Evolutionary conservation across 2,113 vertebrate species (phyloP), one percentile per base, ranked within the genome.

Genomic region (Podarcis muralis): DNA sequence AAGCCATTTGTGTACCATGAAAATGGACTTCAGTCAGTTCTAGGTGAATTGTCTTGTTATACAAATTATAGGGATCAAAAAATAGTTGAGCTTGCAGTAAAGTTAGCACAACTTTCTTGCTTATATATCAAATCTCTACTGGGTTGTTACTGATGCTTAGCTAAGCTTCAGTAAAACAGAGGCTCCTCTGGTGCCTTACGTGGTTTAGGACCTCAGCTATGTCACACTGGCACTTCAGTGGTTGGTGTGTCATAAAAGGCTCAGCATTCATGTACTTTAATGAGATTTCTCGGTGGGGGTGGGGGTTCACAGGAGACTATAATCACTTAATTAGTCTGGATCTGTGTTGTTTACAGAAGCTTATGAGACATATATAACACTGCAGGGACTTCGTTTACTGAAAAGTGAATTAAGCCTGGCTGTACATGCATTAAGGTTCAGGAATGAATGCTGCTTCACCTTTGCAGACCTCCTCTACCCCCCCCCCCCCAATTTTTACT

Each of bases 61-160:
- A 18, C 71, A 83, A 74, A 85, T 91, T 93, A 85, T 83, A 85
- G 72, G 87, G 85, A 69, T 92, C 89, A 85, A 84, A 69, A 90
- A 93, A 90, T 89, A 30, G 7, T 27, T 0, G 20, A 78, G 69
- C 62, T 48, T 80, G 8, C 8, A 57, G 37, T 72, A 90, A 84
- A 89, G 88, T 80, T 92, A 87, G 18, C 90, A 66, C 71, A 32
- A 16, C 69, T 90, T 86, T 92, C 23, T 37, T 92, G 62, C 75
- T 87, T 87, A 68, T 84, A 53, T 12, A 32, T 89, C 30, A 84
- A 65, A 80, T 89, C 82, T 89, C 84, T 65, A 40, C 3, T 59
- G 90, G 87, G 37, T 87, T 88, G 62, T 90, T 89, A 57, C 5
- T 78, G 75, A n/a, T 37, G 3, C 6, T 87, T 88, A 84, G 43